phyloP scores from a whole-genome alignment of 1,140 invertebrate species.

The Panulirus ornatus region DNA sequence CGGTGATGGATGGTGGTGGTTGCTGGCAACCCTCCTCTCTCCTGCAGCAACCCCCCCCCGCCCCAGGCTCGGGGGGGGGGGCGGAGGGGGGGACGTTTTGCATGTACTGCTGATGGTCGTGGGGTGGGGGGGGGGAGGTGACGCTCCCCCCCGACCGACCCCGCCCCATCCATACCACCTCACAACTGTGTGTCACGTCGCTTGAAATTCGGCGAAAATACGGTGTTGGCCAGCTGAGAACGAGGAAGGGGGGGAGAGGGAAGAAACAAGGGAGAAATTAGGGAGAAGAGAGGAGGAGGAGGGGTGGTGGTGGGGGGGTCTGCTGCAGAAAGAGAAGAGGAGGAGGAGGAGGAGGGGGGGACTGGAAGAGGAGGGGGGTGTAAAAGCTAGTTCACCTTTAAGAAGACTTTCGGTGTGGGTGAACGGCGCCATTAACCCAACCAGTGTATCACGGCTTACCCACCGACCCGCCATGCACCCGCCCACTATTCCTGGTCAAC shows the following conservation, averaged over 20 bases:
- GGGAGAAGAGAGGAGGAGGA: neutral
- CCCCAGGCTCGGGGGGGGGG: too few relatives aligned
- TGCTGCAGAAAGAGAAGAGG: neutral
- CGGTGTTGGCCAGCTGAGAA: too few relatives aligned
- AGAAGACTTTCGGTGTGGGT: neutral
- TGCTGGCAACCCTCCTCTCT: too few relatives aligned
- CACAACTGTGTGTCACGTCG: too few relatives aligned
- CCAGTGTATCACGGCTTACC: neutral
- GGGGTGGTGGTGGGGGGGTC: too few relatives aligned
- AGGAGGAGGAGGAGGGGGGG: neutral
- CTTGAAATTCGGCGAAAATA: too few relatives aligned
- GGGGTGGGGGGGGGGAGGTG: neutral
- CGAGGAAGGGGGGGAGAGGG: neutral
- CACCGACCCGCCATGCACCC: neutral
- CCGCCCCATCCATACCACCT: too few relatives aligned
- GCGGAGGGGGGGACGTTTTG: too few relatives aligned
- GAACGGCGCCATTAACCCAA: neutral
- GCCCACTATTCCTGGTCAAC: neutral
- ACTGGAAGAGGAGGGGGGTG: neutral
- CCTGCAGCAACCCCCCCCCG: too few relatives aligned
- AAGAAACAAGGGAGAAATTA: neutral
- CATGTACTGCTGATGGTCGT: neutral
- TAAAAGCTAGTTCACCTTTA: slow-evolving; percentile 2
- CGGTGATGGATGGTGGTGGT: too few relatives aligned
- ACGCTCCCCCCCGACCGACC: too few relatives aligned